Percentiles rank a stretch among this genome's conserved stretches.
phyloP scores from a whole-genome alignment of 2,888 invertebrate genomes.

The Tiliacea citrago region DNA sequence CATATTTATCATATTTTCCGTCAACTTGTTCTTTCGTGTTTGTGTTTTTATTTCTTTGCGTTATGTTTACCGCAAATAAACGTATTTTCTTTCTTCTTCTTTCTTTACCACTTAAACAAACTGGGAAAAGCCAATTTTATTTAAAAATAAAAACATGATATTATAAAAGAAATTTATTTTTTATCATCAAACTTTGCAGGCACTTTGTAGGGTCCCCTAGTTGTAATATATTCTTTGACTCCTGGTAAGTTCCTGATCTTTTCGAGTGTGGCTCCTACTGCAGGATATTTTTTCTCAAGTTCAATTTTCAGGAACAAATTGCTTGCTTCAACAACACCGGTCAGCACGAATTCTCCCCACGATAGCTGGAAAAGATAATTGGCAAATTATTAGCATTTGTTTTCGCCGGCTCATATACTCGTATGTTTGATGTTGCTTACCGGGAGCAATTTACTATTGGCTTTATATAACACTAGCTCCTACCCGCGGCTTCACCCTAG shows the following conservation, averaged over 20 bases:
- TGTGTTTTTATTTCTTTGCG: no score
- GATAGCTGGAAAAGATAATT: constrained; percentile 22
- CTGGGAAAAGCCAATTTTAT: not conserved
- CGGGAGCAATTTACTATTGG: not conserved
- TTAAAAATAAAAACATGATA: not conserved
- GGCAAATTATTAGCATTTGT: not conserved
- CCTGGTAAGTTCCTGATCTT: constrained; percentile 45
- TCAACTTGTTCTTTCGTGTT: no score
- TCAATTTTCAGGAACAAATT: constrained; percentile 43
- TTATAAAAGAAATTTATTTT: constrained; percentile 13
- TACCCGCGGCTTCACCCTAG: no score
- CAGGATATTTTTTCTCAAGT: constrained; percentile 38
- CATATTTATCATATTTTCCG: no score
- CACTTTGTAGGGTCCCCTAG: constrained; percentile 30
- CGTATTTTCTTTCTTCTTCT: no score
- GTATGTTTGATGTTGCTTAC: not conserved
- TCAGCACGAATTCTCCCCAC: constrained; percentile 39
- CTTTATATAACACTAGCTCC: not conserved
- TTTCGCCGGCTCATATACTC: not conserved
- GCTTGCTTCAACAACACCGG: constrained; percentile 31
- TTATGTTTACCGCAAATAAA: no score
- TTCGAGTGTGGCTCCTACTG: constrained; percentile 17
- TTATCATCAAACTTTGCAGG: constrained; percentile 32
- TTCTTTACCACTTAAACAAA: no score
- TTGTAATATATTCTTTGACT: constrained; percentile 38